These are phyloP conservation scores for Dynastes hyllus DNA, from an alignment of 2,888 invertebrate species.

Conservation along the genomic window DNA sequence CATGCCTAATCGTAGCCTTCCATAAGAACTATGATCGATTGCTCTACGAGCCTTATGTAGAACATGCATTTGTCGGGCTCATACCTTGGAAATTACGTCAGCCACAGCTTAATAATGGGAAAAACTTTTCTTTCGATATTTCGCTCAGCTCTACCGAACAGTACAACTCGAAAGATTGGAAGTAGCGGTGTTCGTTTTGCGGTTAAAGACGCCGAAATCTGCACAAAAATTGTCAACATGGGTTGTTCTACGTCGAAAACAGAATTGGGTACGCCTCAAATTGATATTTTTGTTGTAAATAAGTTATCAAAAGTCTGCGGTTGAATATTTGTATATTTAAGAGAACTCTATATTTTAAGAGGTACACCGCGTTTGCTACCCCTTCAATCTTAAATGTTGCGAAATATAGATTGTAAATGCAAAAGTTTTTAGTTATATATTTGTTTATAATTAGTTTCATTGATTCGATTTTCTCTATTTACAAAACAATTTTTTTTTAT, in stretches of 20 bases:
- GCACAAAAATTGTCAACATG: slow-evolving; percentile 37
- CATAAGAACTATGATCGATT: slow-evolving; percentile 33
- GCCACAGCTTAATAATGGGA: slow-evolving; percentile 28
- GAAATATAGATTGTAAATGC: background rate
- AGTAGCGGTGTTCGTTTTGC: slow-evolving; percentile 12
- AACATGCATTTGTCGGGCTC: slow-evolving; percentile 38
- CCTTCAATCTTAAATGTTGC: slow-evolving; percentile 1
- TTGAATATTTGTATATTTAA: slow-evolving; percentile 17
- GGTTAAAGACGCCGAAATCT: slow-evolving; percentile 20
- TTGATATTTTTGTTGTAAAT: slow-evolving; percentile 17
- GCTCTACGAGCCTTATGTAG: slow-evolving; percentile 10
- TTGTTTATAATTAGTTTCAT: no score
- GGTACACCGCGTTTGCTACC: background rate
- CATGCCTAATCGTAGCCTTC: background rate
- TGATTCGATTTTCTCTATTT: no score
- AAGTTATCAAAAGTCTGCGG: slow-evolving; percentile 6
- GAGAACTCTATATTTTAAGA: slow-evolving; percentile 3
- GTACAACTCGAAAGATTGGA: slow-evolving; percentile 5
- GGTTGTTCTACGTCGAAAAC: slow-evolving; percentile 49
- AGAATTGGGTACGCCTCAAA: slow-evolving; percentile 14
- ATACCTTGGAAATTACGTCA: slow-evolving; percentile 41
- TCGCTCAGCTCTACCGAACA: background rate
- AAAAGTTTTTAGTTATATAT: no score
- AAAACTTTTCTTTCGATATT: slow-evolving; percentile 41
- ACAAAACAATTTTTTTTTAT: no score